Conservation (phyloP, 2,888 invertebrate genomes). For the Drosophila demipolita region DNA sequence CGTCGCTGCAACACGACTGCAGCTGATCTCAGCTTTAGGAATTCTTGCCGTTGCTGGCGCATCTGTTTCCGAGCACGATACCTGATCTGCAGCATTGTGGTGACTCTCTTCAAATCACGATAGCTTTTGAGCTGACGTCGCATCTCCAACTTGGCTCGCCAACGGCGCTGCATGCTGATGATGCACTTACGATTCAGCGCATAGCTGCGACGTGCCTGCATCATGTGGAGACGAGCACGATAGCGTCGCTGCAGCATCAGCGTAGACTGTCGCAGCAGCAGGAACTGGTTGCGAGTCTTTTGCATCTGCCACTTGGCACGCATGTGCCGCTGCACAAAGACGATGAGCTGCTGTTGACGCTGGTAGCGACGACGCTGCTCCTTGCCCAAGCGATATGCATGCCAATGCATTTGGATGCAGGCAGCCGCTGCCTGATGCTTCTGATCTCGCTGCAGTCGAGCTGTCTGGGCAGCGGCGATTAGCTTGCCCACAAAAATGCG, state of each 20-base stretch:
- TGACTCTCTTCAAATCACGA: conserved; percentile 3
- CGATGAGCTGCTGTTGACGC: conserved; percentile 40
- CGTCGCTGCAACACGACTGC: conserved; percentile 61
- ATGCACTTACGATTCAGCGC: conserved; percentile 69
- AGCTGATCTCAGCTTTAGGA: conserved; percentile 35
- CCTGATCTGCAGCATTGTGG: conserved; percentile 19
- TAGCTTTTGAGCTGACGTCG: conserved; percentile 41
- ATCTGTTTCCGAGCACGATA: conserved; percentile 58
- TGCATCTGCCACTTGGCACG: conserved; percentile 67
- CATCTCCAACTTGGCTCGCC: conserved; percentile 82
- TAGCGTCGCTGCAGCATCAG: conserved; percentile 66
- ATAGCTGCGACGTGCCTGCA: conserved; percentile 49
- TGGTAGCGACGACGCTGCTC: conserved; percentile 64
- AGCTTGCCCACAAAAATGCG: conserved; percentile 75
- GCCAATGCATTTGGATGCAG: conserved; percentile 85
- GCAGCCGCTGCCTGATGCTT: conserved; percentile 69
- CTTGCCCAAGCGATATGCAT: conserved; percentile 59
- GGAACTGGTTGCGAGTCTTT: conserved; percentile 53
- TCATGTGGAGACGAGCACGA: conserved; percentile 68
- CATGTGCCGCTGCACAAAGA: conserved; percentile 64
- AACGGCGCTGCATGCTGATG: conserved; percentile 85
- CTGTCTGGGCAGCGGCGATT: conserved; percentile 62
- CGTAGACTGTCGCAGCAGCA: conserved; percentile 40
- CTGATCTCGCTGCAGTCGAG: conserved; percentile 65
- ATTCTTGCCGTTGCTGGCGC: conserved; percentile 46